A percentile compares a stretch with the other conserved stretches of the same genome.
Conservation (phyloP, 2,888 invertebrate genomes). For the Diplazon laetatorius region DNA sequence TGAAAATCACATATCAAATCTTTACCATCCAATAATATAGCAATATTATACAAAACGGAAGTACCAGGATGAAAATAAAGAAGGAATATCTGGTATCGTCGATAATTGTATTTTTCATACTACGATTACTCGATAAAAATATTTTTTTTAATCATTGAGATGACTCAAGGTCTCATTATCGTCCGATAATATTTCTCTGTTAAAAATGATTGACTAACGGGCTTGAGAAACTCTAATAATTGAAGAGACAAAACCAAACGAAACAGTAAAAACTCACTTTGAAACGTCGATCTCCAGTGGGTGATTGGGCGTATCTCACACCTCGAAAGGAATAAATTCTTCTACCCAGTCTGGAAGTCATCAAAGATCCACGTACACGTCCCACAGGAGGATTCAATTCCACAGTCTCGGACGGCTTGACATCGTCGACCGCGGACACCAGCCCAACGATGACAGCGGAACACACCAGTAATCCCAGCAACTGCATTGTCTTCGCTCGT, state of each 20-base stretch:
- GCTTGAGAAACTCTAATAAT: no score
- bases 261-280: no score
- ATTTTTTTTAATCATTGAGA: no score
- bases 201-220: no score
- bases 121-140: no score
- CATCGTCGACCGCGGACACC: neutral
- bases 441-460: conserved; percentile 3
- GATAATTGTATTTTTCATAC: no score
- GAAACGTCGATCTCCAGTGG: conserved; percentile 71
- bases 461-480: conserved; percentile 23
- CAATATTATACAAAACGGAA: neutral
- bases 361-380: conserved; percentile 69
- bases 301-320: conserved; percentile 73
- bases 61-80: no score
- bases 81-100: no score
- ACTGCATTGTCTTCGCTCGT: conserved; percentile 28
- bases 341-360: conserved; percentile 69
- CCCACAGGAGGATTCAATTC: conserved; percentile 67
- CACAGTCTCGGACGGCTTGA: conserved; percentile 11
- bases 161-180: no score
- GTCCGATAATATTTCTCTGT: no score
- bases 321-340: conserved; percentile 73
- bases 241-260: no score
- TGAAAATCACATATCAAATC: conserved; percentile 68
- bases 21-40: neutral